phyloP scores from a whole-genome alignment of 1,140 invertebrate genomes.

The Vanessa tameamea region DNA sequence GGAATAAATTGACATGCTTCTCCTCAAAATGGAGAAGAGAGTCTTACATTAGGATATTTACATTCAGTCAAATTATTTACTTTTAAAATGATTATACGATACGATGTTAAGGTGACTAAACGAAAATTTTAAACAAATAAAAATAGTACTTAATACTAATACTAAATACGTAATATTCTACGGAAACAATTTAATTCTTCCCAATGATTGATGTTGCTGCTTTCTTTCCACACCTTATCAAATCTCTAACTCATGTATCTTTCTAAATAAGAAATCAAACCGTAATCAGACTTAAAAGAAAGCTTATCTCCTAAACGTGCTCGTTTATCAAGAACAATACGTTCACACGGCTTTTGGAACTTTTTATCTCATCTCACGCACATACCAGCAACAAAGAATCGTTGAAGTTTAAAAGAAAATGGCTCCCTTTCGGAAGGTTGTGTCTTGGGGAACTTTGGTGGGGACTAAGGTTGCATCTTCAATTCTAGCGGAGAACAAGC shows the following conservation, averaged over 20 bases:
- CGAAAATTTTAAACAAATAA: too few species aligned
- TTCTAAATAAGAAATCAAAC: not conserved
- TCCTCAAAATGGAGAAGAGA: too few species aligned
- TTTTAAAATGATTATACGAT: too few species aligned
- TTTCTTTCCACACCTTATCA: too few species aligned
- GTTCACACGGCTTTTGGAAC: conserved; percentile 22
- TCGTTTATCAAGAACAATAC: conserved; percentile 21
- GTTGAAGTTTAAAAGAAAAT: conserved; percentile 18
- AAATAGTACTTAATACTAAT: too few species aligned
- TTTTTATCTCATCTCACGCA: conserved; percentile 23
- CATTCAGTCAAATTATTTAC: too few species aligned
- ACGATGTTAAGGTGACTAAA: too few species aligned
- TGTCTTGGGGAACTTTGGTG: not conserved
- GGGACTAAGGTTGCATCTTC: not conserved
- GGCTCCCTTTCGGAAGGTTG: not conserved
- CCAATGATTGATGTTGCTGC: too few species aligned
- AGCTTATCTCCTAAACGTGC: conserved; percentile 13
- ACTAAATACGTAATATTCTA: too few species aligned
- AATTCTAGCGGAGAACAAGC: not conserved
- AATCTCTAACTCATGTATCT: not conserved
- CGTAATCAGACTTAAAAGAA: conserved; percentile 12
- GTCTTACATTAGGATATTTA: too few species aligned
- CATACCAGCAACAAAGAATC: conserved; percentile 19
- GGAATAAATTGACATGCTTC: too few species aligned
- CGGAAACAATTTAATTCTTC: too few species aligned